Conservation (phyloP, 2,113 vertebrate species). For the Charina bottae region DNA sequence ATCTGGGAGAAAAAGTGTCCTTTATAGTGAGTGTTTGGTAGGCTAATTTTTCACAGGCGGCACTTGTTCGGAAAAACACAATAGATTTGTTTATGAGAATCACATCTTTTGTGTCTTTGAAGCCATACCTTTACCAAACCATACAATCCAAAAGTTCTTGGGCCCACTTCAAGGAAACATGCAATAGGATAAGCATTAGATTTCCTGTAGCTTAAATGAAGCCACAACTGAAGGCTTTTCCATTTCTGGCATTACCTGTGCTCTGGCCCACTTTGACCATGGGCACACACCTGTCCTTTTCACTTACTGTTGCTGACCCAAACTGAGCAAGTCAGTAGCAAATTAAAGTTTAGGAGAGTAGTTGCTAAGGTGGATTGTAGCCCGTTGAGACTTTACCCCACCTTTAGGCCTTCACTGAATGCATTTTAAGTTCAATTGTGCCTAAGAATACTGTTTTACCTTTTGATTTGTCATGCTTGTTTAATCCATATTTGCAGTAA, state of each 20-base stretch:
- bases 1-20: neutral
- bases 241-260: neutral
- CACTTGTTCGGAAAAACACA: neutral
- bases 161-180: neutral
- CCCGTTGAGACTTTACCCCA: neutral
- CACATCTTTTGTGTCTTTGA: neutral
- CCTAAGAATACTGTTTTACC: neutral
- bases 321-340: neutral
- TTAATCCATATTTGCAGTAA: neutral
- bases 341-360: neutral
- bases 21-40: neutral
- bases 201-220: neutral
- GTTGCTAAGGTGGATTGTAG: neutral
- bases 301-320: neutral
- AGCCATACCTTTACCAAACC: neutral
- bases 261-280: neutral
- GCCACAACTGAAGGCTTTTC: neutral
- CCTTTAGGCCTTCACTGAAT: neutral
- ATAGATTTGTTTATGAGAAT: neutral
- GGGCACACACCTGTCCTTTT: neutral
- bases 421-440: neutral
- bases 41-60: neutral
- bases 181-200: neutral
- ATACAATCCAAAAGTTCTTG: neutral
- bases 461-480: neutral